Base-by-base conservation (phyloP, 2,888 invertebrate genomes). In the Eretmocerus hayati region DNA sequence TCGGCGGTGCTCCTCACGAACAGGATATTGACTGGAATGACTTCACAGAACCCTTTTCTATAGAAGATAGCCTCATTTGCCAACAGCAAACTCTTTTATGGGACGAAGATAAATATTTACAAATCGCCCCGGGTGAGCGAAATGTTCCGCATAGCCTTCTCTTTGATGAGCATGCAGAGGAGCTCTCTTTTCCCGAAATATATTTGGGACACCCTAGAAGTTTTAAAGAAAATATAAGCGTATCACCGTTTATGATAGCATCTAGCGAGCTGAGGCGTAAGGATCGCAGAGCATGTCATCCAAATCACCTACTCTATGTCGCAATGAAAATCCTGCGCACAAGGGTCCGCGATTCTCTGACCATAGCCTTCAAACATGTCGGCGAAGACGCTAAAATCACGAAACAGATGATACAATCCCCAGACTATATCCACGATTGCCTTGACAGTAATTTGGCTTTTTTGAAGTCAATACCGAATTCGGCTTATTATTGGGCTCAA, bases 91-190 rank as follows among this genome's bases (percentile, higher is more conserved):
- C 57, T 1, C n/a, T 56, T 18, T 2, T 59, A 33, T 60, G 56
- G 57, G 52, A 53, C 35, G 58, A 59, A 20, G 56, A 59, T 6
- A 46, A 54, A 42, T 58, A 44, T 46, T 40, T 58, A 5, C 11
- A 36, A n/a, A 47, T 57, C 16, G 56, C 55, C 30, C 58, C 56
- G 1, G 56, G 54, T 9, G 47, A 59, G 42, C 20, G 46, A 0
- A 48, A 42, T 23, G 22, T 48, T 13, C 54, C 58, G 1, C 38
- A 37, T 3, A 58, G 53, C 44, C 37, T 59, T 15, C 16, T 58
- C 4, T 57, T 56, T 20, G 57, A 59, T 53, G 58, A 57, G 51
- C 65, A 71, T 62, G 67, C 67, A 11, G 71, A 71, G 64, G 71
- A 72, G 46, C 42, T 72, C 16, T 69, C 71, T 3, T 58, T 56